Percentiles rank a stretch among this genome's conserved stretches.
Evolutionary conservation across 2,797 vertebrate species (phyloP).

Genomic region (Sebastiscus albofasciatus): DNA sequence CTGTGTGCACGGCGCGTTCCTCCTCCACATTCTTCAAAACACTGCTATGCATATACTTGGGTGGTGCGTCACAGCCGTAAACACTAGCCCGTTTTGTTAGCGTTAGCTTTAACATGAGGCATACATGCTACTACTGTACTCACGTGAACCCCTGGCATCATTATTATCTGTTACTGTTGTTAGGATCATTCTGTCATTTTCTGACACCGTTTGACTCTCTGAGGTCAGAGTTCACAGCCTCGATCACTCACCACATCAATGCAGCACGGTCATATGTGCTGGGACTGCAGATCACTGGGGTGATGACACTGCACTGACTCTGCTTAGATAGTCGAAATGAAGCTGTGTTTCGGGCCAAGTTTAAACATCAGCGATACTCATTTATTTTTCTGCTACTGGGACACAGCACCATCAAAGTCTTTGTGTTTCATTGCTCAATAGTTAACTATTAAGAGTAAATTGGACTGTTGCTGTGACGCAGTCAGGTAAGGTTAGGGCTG

Average conservation of each 20-base stretch:
- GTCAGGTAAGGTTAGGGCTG: no score
- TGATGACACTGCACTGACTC: slow-evolving; percentile 34
- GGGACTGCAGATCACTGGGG: slow-evolving; percentile 3
- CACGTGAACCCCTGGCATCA: not conserved
- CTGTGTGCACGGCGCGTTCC: not conserved
- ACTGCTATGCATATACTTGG: not conserved
- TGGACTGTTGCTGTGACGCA: not conserved
- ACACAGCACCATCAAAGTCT: not conserved
- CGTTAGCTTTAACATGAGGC: not conserved
- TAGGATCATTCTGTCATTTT: not conserved
- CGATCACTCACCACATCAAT: slow-evolving; percentile 6
- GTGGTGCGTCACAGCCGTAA: not conserved
- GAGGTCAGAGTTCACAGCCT: slow-evolving; percentile 11
- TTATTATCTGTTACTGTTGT: not conserved
- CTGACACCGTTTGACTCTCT: not conserved
- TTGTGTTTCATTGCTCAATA: not conserved
- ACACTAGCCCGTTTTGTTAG: not conserved
- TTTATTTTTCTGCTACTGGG: not conserved
- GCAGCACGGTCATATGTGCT: slow-evolving; percentile 6
- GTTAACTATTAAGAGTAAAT: not conserved
- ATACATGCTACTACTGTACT: not conserved
- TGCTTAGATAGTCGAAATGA: slow-evolving; percentile 6
- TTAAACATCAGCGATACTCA: slow-evolving; percentile 11
- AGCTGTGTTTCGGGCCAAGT: not conserved
- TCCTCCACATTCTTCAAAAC: slow-evolving; percentile 25